These are phyloP conservation scores for Drosophila borborema DNA, from an alignment of 2,888 invertebrate species.

Conservation along the genomic window DNA sequence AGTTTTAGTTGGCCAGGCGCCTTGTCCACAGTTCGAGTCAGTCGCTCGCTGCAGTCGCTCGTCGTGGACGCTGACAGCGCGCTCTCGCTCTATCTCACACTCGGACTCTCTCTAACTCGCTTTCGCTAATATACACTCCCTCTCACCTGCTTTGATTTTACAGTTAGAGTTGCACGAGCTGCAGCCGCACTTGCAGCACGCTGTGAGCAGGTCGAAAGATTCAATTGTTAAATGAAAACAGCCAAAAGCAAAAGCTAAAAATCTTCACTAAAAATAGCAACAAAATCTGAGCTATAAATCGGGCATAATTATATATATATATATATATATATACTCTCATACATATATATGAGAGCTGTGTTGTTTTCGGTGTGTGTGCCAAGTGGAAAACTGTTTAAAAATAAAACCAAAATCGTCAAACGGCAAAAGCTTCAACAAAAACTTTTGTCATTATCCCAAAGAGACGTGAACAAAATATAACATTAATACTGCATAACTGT, in stretches of 20 bases:
- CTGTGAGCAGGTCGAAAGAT: slow-evolving; percentile 15
- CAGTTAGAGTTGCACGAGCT: slow-evolving; percentile 31
- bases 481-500: slow-evolving; percentile 26
- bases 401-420: slow-evolving; percentile 54
- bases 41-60: slow-evolving; percentile 69
- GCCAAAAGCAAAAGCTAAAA: slow-evolving; percentile 4
- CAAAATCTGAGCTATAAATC: slow-evolving; percentile 39
- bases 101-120: slow-evolving; percentile 10
- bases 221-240: slow-evolving; percentile 12
- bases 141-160: not conserved
- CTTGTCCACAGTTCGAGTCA: slow-evolving; percentile 55
- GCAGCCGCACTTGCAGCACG: slow-evolving; percentile 33
- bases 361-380: slow-evolving; percentile 45
- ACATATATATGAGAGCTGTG: slow-evolving; percentile 30
- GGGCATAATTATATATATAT: slow-evolving; percentile 17
- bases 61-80: slow-evolving; percentile 40
- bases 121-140: not conserved
- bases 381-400: slow-evolving; percentile 70
- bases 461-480: slow-evolving; percentile 20
- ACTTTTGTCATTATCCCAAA: slow-evolving; percentile 13
- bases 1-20: slow-evolving; percentile 33
- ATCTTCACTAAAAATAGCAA: slow-evolving; percentile 60
- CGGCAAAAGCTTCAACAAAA: slow-evolving; percentile 30
- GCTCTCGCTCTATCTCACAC: slow-evolving; percentile 21
- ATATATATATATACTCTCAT: slow-evolving; percentile 9